Evolutionary conservation across 37 sponge, comb jelly and placozoan genomes (phyloP).

Genomic region (Aplysina aerophoba): DNA sequence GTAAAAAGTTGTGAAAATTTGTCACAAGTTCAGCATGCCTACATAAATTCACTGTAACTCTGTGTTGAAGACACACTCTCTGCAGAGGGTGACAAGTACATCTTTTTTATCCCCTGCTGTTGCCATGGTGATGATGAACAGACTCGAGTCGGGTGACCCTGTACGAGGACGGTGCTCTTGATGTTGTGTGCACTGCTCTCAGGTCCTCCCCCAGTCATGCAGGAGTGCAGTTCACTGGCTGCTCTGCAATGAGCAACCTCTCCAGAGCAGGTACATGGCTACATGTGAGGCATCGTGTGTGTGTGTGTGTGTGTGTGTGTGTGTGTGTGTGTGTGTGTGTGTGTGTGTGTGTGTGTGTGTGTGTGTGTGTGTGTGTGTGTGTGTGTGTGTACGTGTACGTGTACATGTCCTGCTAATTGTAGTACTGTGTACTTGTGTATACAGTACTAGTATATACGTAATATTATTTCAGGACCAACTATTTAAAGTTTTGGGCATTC

Average conservation of each 20-base stretch:
- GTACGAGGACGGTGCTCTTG: slow-evolving; percentile 10
- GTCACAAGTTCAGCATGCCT: no score
- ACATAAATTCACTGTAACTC: no score
- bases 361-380: slow-evolving; percentile 26
- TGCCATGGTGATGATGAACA: neutral
- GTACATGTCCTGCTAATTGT: neutral
- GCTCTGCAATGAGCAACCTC: slow-evolving; percentile 7
- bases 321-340: no score
- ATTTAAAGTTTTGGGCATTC: no score
- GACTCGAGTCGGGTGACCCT: neutral
- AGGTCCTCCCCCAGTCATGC: slow-evolving; percentile 5
- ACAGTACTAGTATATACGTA: no score
- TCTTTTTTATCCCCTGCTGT: no score
- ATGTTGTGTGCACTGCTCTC: neutral
- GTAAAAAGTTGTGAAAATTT: no score
- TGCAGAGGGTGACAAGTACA: no score
- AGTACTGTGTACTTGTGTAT: slow-evolving; percentile 4
- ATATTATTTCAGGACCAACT: no score
- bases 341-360: neutral
- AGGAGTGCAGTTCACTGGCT: slow-evolving; percentile 22
- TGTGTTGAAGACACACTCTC: no score
- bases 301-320: neutral
- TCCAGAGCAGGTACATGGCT: slow-evolving; percentile 15
- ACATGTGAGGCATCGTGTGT: no score
- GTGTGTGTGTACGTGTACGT: neutral